phyloP scores from a whole-genome alignment of 1,140 invertebrate genomes.

The Triops cancriformis region DNA sequence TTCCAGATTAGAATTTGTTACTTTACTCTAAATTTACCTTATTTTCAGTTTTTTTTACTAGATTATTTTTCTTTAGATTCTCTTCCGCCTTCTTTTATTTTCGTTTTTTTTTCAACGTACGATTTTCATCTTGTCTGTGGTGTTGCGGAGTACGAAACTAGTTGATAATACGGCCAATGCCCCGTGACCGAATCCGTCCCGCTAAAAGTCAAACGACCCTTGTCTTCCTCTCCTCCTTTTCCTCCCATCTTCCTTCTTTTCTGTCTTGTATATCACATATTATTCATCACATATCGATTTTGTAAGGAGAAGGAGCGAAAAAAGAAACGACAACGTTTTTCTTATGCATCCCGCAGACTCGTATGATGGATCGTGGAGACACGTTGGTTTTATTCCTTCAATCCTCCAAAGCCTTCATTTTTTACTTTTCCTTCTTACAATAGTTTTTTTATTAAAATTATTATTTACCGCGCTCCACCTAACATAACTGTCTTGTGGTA shows the following conservation, averaged over 20 bases:
- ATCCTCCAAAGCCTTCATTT: too few relatives aligned
- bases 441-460: neutral
- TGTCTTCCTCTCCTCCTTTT: neutral
- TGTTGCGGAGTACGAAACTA: neutral
- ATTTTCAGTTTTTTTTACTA: too few relatives aligned
- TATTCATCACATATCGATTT: neutral
- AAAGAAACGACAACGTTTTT: neutral
- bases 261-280: neutral
- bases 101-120: too few relatives aligned
- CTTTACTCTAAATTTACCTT: too few relatives aligned
- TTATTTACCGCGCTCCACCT: neutral
- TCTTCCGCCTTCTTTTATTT: too few relatives aligned
- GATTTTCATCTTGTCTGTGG: too few relatives aligned
- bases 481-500: neutral
- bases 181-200: conserved; percentile 1
- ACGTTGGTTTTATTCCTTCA: neutral
- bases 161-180: neutral
- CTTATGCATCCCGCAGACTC: neutral
- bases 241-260: neutral
- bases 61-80: too few relatives aligned
- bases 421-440: neutral
- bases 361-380: conserved; percentile 8
- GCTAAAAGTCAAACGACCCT: neutral
- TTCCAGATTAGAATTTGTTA: too few relatives aligned
- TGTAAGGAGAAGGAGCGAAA: neutral